Conservation (phyloP, 2,797 vertebrate genomes). For the Spinibarbus caldwelli region DNA sequence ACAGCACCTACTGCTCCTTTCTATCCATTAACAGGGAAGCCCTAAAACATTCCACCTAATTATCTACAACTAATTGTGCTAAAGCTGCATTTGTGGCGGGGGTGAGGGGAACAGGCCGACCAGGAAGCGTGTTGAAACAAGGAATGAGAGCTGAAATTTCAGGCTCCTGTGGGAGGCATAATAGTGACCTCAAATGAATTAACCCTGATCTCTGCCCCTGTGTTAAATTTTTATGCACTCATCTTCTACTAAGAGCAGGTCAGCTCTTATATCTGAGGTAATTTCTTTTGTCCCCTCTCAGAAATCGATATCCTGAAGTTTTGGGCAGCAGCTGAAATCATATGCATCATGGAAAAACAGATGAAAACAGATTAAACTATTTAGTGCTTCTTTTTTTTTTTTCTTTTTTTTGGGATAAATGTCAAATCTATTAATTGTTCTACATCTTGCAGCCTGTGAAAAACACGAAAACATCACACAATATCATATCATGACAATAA, state of each 20-base stretch:
- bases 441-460: background rate
- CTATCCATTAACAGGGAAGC: slow-evolving; percentile 57
- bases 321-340: slow-evolving; percentile 29
- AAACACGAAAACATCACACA: background rate
- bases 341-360: background rate
- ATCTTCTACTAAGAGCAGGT: background rate
- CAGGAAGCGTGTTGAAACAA: slow-evolving; percentile 7
- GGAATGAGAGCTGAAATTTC: slow-evolving; percentile 35
- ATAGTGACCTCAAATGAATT: slow-evolving; percentile 46
- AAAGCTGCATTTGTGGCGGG: slow-evolving; percentile 18
- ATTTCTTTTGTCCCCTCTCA: slow-evolving; percentile 8
- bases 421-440: slow-evolving; percentile 11
- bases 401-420: too few relatives aligned
- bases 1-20: slow-evolving; percentile 38
- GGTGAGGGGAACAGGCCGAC: background rate
- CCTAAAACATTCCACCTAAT: slow-evolving; percentile 56
- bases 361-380: slow-evolving; percentile 3
- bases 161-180: slow-evolving; percentile 32
- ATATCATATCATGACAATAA: background rate
- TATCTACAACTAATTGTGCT: slow-evolving; percentile 50
- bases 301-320: slow-evolving; percentile 14
- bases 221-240: slow-evolving; percentile 13
- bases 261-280: slow-evolving; percentile 18
- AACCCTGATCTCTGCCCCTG: slow-evolving; percentile 27
- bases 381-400: background rate